Evolutionary conservation across 2,113 vertebrate genomes (phyloP), one percentile per base, ranked within the genome.

Genomic region (Columba janthina): DNA sequence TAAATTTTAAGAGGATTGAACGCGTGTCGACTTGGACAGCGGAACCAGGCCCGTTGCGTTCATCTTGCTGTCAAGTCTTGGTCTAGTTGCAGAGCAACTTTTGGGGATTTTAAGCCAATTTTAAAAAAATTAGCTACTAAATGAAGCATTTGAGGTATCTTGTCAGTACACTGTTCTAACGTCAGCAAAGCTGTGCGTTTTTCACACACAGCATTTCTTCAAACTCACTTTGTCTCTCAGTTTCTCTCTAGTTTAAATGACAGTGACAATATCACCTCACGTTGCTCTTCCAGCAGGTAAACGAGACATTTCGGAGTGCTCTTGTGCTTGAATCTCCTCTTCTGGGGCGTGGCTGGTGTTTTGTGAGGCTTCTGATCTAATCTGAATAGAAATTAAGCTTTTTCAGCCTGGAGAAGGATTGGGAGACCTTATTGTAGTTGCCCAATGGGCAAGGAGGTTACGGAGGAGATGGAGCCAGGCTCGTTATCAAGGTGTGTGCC

Each of bases 21-120:
- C 29, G 26, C 36, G 56, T 42, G 19, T 15, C 2, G 2, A 0
- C 12, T 18, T 57, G 40, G 42, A 4, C 31, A 10, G n/a, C 11
- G 67, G 65, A 17, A 2, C 32, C 17, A 14, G 14, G 6, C 46
- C 36, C 4, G 1, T 0, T 14, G 31, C 15, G 73, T 11, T 38
- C 3, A 9, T 58, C 58, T 20, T 36, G 56, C 5, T 51, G 8
- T 8, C 56, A 38, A 16, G 6, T 8, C 44, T 16, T 66, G 38
- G 32, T 40, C 56, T 69, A 24, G 22, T 13, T 42, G 19, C 31
- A 84, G 7, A 76, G 65, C 70, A 58, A 19, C 40, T 80, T 53
- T 17, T 3, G 62, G 15, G n/a, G 19, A 13, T 61, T 66, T 86
- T 10, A 74, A 46, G 22, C 31, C 6, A 14, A 6, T 24, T n/a